phyloP scores from a whole-genome alignment of 1,140 invertebrate species.

The Chrysomallon squamiferum region DNA sequence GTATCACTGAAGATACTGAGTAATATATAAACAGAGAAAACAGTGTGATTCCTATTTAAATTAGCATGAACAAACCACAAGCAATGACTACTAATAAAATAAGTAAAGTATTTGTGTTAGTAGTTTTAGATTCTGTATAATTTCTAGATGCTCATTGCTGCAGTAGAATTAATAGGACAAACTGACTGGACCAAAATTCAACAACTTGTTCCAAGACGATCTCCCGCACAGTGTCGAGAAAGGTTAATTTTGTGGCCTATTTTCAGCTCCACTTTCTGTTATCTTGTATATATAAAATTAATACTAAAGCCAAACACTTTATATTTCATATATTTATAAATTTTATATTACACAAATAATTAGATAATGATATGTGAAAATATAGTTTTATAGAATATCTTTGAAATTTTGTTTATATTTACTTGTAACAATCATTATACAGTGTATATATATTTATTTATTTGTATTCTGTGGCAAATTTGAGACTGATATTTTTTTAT shows the following conservation, averaged over 20 bases:
- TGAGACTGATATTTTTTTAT: too few species aligned
- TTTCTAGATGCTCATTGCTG: slow-evolving; percentile 41
- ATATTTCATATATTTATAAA: background rate
- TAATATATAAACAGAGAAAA: too few species aligned
- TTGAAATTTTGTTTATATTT: background rate
- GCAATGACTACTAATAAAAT: too few species aligned
- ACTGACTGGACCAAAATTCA: slow-evolving; percentile 44
- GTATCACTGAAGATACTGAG: too few species aligned
- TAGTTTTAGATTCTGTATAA: background rate
- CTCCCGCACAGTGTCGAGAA: slow-evolving; percentile 53
- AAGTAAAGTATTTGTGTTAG: too few species aligned
- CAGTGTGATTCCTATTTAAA: too few species aligned
- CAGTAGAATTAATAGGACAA: slow-evolving; percentile 41
- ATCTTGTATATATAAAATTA: background rate
- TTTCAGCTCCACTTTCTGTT: background rate
- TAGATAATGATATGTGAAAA: background rate
- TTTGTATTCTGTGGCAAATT: too few species aligned
- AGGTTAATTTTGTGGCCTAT: slow-evolving; percentile 29
- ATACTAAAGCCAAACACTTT: too few species aligned
- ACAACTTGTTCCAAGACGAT: slow-evolving; percentile 44
- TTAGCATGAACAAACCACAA: too few species aligned
- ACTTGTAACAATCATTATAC: background rate
- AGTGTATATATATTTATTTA: too few species aligned
- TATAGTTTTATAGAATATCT: background rate
- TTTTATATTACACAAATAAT: background rate